Conservation (phyloP, 2,797 vertebrate species). For the Erpetoichthys calabaricus region DNA sequence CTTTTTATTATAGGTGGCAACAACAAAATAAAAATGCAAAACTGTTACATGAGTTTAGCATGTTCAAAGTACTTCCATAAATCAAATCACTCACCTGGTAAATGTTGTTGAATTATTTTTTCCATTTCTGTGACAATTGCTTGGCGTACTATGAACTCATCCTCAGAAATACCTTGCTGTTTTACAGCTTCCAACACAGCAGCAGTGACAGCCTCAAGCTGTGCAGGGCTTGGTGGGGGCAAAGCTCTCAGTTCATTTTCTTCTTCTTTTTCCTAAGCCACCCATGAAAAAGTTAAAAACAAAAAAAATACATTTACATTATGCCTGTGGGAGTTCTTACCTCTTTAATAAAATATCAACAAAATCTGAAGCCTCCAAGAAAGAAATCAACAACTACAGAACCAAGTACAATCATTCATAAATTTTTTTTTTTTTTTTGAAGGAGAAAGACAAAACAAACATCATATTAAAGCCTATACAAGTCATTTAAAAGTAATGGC, state of each 20-base stretch:
- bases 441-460: too few species aligned
- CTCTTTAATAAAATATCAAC: too few species aligned
- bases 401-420: neutral
- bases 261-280: conserved; percentile 81
- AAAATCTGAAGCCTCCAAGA: neutral
- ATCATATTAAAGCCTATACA: too few species aligned
- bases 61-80: too few species aligned
- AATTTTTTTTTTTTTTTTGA: neutral
- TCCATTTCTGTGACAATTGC: conserved; percentile 75
- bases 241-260: conserved; percentile 85
- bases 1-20: too few species aligned
- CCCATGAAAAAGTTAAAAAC: conserved; percentile 1
- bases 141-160: conserved; percentile 67
- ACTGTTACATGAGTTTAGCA: too few species aligned
- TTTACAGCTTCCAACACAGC: conserved; percentile 60
- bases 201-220: conserved; percentile 69
- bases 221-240: conserved; percentile 60
- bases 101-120: conserved; percentile 61
- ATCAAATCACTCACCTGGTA: conserved; percentile 55
- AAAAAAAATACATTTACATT: neutral
- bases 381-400: neutral
- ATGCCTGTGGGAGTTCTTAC: too few species aligned
- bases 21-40: too few species aligned
- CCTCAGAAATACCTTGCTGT: conserved; percentile 77
- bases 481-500: too few species aligned